A percentile compares a stretch with the other conserved stretches of the same genome.
Evolutionary conservation across 35 echinoderm and acorn worm genomes (phyloP).

Genomic region (Heliocidaris tuberculata): DNA sequence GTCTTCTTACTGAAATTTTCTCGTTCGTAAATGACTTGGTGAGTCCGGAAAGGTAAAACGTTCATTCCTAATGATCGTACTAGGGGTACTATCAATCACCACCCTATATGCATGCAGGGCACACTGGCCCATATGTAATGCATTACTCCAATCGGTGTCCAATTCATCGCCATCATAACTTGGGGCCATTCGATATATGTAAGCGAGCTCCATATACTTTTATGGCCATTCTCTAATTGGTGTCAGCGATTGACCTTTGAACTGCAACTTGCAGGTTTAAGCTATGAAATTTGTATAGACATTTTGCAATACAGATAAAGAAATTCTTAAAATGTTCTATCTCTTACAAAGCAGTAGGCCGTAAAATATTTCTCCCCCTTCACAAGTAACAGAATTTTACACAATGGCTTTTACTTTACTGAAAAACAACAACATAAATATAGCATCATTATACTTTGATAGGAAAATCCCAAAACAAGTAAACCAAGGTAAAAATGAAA

Average conservation of each 20-base stretch:
- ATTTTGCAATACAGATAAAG: background rate
- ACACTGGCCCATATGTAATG: background rate
- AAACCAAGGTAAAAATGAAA: no score
- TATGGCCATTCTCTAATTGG: slow-evolving; percentile 3
- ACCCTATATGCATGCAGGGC: background rate
- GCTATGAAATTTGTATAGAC: background rate
- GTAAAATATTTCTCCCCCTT: no score
- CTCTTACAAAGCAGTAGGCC: no score
- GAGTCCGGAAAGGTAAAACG: background rate
- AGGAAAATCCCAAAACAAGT: no score
- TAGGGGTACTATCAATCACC: background rate
- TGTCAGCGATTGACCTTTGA: background rate
- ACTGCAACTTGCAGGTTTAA: background rate
- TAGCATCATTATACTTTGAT: no score
- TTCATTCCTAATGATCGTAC: background rate
- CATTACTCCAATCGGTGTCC: background rate
- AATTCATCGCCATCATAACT: slow-evolving; percentile 11
- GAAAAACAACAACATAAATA: no score
- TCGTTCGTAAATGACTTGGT: no score
- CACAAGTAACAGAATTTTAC: no score
- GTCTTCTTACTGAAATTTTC: background rate
- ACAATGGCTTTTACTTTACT: no score
- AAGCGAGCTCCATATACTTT: slow-evolving; percentile 2
- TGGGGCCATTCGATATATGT: background rate
- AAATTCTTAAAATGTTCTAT: background rate